Evolutionary conservation across 2,797 vertebrate species (phyloP).

Genomic region (Calcarius lapponicus): DNA sequence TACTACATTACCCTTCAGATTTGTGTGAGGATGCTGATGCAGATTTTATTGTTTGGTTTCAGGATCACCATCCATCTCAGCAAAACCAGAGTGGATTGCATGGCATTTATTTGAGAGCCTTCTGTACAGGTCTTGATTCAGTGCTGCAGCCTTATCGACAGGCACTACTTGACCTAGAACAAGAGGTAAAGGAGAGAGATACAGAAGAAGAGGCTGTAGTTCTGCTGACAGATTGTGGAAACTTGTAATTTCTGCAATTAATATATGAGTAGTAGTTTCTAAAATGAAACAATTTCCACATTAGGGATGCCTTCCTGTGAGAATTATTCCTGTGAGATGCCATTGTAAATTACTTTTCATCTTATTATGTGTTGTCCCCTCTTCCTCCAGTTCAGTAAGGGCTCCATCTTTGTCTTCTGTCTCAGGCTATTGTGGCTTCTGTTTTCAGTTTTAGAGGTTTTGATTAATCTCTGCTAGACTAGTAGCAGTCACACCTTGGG

Average conservation of each 20-base stretch:
- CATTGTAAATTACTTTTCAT: neutral
- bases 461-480: neutral
- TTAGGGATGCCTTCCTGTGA: neutral
- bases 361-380: neutral
- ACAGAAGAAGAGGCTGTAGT: neutral
- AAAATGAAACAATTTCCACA: neutral
- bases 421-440: neutral
- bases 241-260: neutral
- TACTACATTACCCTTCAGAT: neutral
- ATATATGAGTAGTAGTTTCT: neutral
- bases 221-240: neutral
- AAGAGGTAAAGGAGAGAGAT: slow-evolving; percentile 83
- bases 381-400: neutral
- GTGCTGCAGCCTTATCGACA: slow-evolving; percentile 95
- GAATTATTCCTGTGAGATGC: neutral
- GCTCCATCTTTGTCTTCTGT: neutral
- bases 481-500: neutral
- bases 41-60: slow-evolving; percentile 18
- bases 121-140: slow-evolving; percentile 95
- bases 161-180: slow-evolving; percentile 93
- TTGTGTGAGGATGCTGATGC: neutral
- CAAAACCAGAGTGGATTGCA: slow-evolving; percentile 86
- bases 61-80: slow-evolving; percentile 90
- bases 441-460: neutral
- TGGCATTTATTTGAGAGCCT: slow-evolving; percentile 94